Base-by-base conservation (phyloP, 2,888 invertebrate species). In the Micoletzkya japonica region DNA sequence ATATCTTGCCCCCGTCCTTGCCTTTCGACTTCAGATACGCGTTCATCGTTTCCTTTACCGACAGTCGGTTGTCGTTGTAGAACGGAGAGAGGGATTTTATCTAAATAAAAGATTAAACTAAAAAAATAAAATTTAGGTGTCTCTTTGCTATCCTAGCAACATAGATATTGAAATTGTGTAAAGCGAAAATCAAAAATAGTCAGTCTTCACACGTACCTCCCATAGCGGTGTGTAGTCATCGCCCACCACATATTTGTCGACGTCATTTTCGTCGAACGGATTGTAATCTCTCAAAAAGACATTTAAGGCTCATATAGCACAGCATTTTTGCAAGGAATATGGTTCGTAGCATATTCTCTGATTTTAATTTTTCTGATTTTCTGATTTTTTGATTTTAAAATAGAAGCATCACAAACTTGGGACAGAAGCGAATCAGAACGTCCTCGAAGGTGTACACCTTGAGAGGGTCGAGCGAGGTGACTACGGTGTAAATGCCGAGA, bases 181-280 rank as follows among this genome's bases (percentile, higher is more conserved):
- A n/a, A n/a, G n/a, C n/a, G n/a, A n/a, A n/a, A 2, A 60, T 2
- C 39, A 14, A 10, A 60, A 14, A 26, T 4, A 26, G 2, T 20
- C 7, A 17, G 2, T 4, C 28, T 91, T n/a, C n/a, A n/a, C n/a
- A n/a, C n/a, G n/a, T 7, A 96, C 91, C 86, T 95, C 90, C 97
- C 96, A 97, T 14, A 92, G 91, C 0, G 97, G 96, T 54, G 93
- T 88, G 86, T 97, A 97, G 85, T 95, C 92, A 86, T 95, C 95
- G 0, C 92, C 93, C 0, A 97, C 92, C 1, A 97, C 93, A 85
- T 97, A 97, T 85, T 95, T 94, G 81, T 94, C 91, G 37, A 92
- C 84, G 81, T 91, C 89, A 2, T 89, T 87, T 0, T 91, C 88
- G 87, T 96, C 91, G 82, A 97, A 94, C 0, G 96, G 96, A 86